These are phyloP conservation scores for Poecilia gillii DNA, from an alignment of 2,797 vertebrate species.

Conservation along the genomic window DNA sequence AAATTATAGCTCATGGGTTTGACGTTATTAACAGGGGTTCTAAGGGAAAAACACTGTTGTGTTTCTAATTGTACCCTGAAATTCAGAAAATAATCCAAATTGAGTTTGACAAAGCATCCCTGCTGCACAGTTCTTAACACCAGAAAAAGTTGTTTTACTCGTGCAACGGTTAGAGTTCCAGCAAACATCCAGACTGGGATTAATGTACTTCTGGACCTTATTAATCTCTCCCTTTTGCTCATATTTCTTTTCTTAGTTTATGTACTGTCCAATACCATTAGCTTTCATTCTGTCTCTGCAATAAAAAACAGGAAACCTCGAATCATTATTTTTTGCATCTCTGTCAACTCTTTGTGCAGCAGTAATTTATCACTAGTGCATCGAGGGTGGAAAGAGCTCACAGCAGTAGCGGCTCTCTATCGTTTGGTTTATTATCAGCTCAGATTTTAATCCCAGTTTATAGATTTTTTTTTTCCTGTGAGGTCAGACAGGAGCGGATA, in stretches of 20 bases:
- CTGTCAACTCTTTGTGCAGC: conserved; percentile 33
- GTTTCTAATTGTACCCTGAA: neutral
- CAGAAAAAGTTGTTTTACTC: neutral
- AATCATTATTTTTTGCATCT: neutral
- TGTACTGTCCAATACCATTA: neutral
- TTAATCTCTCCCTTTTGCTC: neutral
- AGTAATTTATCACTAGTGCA: conserved; percentile 27
- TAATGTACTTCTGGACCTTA: neutral
- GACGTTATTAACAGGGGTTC: conserved; percentile 3
- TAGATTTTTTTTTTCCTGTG: conserved; percentile 36
- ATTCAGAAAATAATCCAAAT: neutral
- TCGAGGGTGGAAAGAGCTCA: conserved; percentile 36
- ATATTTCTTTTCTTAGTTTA: neutral
- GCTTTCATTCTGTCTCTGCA: neutral
- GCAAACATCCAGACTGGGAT: neutral
- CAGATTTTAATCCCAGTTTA: conserved; percentile 65
- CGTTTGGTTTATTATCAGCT: conserved; percentile 53
- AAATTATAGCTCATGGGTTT: neutral
- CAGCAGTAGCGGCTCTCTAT: conserved; percentile 31
- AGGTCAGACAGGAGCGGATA: conserved; percentile 48
- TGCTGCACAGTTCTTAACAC: neutral
- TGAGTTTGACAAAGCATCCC: neutral
- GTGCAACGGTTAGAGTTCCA: neutral
- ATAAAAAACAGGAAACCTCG: neutral
- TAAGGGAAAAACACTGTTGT: neutral